Evolutionary conservation across 2,888 invertebrate species (phyloP).

Genomic region (Dexiosoma caninum): DNA sequence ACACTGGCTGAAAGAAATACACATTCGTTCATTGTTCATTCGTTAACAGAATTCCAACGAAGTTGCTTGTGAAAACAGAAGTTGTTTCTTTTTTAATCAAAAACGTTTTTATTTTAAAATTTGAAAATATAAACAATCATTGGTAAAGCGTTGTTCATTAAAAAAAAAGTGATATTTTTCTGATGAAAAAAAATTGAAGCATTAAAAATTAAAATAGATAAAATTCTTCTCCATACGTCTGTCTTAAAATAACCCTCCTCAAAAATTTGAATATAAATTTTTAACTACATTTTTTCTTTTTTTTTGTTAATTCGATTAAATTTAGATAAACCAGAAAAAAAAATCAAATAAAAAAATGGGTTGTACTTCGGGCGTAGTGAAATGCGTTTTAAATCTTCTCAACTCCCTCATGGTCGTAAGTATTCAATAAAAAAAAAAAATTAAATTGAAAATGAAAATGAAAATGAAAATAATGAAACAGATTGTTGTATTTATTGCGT

Average conservation of each 20-base stretch:
- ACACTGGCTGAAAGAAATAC: conserved; percentile 16
- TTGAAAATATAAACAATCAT: conserved; percentile 35
- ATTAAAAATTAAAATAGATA: background rate
- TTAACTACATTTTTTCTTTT: background rate
- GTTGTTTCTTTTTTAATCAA: conserved; percentile 1
- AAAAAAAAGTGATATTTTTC: background rate
- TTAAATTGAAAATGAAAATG: no score
- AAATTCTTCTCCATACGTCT: no score
- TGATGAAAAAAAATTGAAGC: background rate
- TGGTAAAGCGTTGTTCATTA: conserved; percentile 28
- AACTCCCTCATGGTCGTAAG: conserved; percentile 71
- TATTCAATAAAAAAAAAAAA: conserved; percentile 14
- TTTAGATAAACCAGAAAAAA: no score
- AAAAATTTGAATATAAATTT: background rate
- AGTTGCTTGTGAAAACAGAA: conserved; percentile 43
- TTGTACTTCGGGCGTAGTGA: conserved; percentile 69
- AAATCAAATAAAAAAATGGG: conserved; percentile 67
- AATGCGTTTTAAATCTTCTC: conserved; percentile 69
- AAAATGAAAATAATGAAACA: no score
- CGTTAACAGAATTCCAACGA: conserved; percentile 46
- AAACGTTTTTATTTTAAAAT: conserved; percentile 29
- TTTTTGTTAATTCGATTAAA: conserved; percentile 13
- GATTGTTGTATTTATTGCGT: conserved; percentile 1
- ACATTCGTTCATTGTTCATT: conserved; percentile 35
- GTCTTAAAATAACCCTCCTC: background rate